These are phyloP conservation scores for Synanthedon andrenaeformis DNA, from an alignment of 2,888 invertebrate species.

Conservation along the genomic window DNA sequence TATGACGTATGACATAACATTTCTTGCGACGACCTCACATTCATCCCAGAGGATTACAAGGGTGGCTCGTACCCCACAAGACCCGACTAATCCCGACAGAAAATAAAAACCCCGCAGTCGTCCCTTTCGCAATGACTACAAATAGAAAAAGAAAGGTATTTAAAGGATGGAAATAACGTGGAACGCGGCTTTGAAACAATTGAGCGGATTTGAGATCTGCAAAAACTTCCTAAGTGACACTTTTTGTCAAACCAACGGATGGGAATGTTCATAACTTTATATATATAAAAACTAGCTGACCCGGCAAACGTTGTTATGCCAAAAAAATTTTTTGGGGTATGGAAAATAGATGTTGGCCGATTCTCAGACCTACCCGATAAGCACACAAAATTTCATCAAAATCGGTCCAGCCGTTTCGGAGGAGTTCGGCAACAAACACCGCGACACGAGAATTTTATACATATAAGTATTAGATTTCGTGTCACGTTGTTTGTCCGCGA, in stretches of 20 bases:
- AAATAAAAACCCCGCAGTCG: neutral
- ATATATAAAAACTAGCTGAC: no score
- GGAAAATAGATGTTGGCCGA: no score
- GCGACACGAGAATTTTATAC: no score
- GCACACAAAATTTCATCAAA: no score
- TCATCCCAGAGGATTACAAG: conserved; percentile 21
- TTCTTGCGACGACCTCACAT: conserved; percentile 10
- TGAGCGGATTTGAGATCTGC: neutral
- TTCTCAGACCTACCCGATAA: no score
- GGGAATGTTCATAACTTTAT: no score
- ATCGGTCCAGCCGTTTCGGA: no score
- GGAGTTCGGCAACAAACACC: no score
- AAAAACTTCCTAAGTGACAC: neutral
- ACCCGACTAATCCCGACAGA: conserved; percentile 18
- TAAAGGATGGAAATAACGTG: neutral
- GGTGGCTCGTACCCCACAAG: conserved; percentile 10
- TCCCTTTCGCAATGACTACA: conserved; percentile 11
- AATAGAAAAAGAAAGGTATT: neutral
- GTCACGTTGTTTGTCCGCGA: no score
- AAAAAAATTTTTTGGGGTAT: no score
- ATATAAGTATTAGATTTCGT: no score
- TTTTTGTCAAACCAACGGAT: neutral
- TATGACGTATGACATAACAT: neutral
- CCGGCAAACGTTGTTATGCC: no score
- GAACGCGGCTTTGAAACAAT: neutral